Base-by-base conservation (phyloP, 2,888 invertebrate genomes). In the Eueremaeus valkanovi region DNA sequence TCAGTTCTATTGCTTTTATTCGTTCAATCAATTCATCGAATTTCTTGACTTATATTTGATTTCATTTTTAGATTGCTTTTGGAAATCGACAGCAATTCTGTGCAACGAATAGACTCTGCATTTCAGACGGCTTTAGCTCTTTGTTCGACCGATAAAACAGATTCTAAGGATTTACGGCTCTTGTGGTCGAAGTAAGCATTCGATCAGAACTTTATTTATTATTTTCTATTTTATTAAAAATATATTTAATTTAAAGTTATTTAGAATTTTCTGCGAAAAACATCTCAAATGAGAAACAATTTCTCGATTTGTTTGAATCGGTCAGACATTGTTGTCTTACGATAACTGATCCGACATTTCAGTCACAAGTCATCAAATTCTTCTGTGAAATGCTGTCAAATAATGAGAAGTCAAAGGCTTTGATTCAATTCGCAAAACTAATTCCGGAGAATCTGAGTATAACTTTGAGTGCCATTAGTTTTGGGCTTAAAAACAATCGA, bases 321-420 rank as follows among this genome's bases (percentile, higher is more conserved):
- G 42, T 75, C 5, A 33, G 75, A 51, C 75, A 63, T 72, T 72
- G 72, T 73, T 72, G 75, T 61, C 66, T 75, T 9, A 72, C 72
- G 13, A 58, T 75, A 29, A 51, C 51, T 36, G 75, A 75, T 61
- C 72, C 75, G 13, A 42, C 16, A 40, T 75, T 75, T 36, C 72
- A 72, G 24, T 72, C 58, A 63, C 75, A 75, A 63, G 33, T 75
- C 3, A 51, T 66, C 18, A 72, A 31, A 21, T 63, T 29, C 16
- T 55, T 75, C 36, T 55, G 66, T 61, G 31, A 72, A 18, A 29
- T 58, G n/a, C 21, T 75, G 18, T 6, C 42, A 63, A 42, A 21
- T 13, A 24, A 21, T 18, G 72, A 75, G 27, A 51, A 61, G 13
- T 42, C 55, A 18, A 58, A 75, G 21, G 72, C 58, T 63, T 61